phyloP scores from a whole-genome alignment of 1,140 invertebrate genomes.

The Macrostomum lignano region DNA sequence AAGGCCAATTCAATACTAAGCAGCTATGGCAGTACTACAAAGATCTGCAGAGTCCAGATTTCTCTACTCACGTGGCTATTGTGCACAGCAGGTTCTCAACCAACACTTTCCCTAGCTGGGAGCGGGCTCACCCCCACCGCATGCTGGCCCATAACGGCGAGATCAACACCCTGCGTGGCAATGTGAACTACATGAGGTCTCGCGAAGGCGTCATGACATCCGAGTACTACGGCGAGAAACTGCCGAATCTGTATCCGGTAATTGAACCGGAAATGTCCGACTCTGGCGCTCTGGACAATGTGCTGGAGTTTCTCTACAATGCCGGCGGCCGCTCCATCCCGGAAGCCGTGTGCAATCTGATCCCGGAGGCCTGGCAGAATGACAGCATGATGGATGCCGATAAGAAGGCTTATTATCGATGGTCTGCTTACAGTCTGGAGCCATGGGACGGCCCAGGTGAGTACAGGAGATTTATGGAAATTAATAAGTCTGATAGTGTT shows the following conservation, averaged over 20 bases:
- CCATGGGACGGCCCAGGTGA: slow-evolving; percentile 76
- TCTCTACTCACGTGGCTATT: slow-evolving; percentile 68
- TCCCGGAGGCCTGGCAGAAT: slow-evolving; percentile 96
- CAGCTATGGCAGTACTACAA: slow-evolving; percentile 63
- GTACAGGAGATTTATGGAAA: too few species aligned
- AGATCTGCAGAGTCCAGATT: slow-evolving; percentile 45
- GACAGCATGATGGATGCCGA: slow-evolving; percentile 59
- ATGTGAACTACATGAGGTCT: slow-evolving; percentile 91
- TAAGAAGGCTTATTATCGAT: slow-evolving; percentile 80
- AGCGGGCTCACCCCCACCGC: slow-evolving; percentile 86
- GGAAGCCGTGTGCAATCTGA: slow-evolving; percentile 96
- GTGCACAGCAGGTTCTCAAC: slow-evolving; percentile 91
- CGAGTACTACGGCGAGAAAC: slow-evolving; percentile 42
- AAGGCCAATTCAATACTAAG: slow-evolving; percentile 69
- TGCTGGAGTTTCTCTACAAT: slow-evolving; percentile 76
- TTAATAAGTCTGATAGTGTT: slow-evolving; percentile 6
- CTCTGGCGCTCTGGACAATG: slow-evolving; percentile 82
- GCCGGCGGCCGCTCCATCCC: slow-evolving; percentile 60
- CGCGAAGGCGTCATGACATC: slow-evolving; percentile 89
- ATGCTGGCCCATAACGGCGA: slow-evolving; percentile 89
- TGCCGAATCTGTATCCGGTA: slow-evolving; percentile 72
- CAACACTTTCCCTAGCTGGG: slow-evolving; percentile 96
- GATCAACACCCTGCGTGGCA: slow-evolving; percentile 81
- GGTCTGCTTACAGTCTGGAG: slow-evolving; percentile 85
- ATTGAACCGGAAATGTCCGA: slow-evolving; percentile 89